A percentile compares a stretch with the other conserved stretches of the same genome.
Evolutionary conservation across 2,113 vertebrate species (phyloP).

Genomic region (Cheilinus undulatus): DNA sequence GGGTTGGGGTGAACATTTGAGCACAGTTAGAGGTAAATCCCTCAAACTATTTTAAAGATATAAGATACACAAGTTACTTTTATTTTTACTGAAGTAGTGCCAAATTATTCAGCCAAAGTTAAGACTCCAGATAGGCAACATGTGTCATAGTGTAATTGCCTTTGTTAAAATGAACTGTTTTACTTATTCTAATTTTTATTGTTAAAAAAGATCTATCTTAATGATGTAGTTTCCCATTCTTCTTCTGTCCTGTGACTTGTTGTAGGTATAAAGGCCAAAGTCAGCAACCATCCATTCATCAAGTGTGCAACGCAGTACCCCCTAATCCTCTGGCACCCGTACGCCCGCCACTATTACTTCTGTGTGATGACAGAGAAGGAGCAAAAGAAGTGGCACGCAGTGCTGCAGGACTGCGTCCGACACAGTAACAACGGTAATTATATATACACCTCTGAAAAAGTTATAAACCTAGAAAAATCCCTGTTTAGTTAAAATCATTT

Average conservation of each 20-base stretch:
- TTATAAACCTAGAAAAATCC: background rate
- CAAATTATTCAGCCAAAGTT: too few relatives aligned
- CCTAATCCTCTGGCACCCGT: constrained; percentile 95
- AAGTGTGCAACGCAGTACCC: constrained; percentile 90
- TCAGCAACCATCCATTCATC: constrained; percentile 83
- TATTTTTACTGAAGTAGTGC: too few relatives aligned
- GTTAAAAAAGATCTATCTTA: background rate
- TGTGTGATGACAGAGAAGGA: constrained; percentile 93
- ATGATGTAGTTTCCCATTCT: background rate
- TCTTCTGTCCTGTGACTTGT: background rate
- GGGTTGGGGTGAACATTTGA: too few relatives aligned
- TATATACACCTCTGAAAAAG: background rate
- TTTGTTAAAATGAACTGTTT: too few relatives aligned
- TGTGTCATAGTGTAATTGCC: too few relatives aligned
- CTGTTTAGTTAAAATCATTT: background rate
- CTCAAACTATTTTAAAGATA: too few relatives aligned
- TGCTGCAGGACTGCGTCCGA: constrained; percentile 93
- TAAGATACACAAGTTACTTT: too few relatives aligned
- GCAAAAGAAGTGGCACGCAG: constrained; percentile 92
- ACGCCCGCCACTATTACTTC: constrained; percentile 91
- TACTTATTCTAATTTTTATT: background rate
- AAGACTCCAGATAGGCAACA: too few relatives aligned
- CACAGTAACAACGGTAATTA: constrained; percentile 91
- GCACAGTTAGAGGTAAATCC: too few relatives aligned
- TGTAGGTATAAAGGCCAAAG: constrained; percentile 84